Base-by-base conservation (phyloP, 2,113 vertebrate species). In the Gila orcuttii region DNA sequence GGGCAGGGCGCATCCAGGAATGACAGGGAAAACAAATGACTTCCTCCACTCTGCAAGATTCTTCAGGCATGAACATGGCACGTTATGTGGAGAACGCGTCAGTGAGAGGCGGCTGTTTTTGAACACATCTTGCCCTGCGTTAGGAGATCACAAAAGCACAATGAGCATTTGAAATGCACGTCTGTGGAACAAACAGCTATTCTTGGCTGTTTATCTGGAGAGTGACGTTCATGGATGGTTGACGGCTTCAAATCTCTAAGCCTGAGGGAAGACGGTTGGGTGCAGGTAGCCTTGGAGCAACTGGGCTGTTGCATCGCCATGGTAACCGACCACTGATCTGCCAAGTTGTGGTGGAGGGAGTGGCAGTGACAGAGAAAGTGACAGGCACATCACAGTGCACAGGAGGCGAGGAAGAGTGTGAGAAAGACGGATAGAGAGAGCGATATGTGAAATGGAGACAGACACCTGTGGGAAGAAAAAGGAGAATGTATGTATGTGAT, bases 291-390 rank as follows among this genome's bases (percentile, higher is more conserved):
- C 84, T 90, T 83, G 89, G 85, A 79, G 84, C 83, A 80, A 87
- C 50, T 83, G 81, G 66, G 83, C 78, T 91, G 88, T 88, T 90
- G 87, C 59, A 87, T 93, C 77, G 81, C 91, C 89, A 92, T 93
- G 92, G 93, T 39, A 94, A 94, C 94, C 87, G 21, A 73, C 90
- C 92, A 94, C 90, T 93, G 93, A 94, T 94, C 91, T 91, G 88
- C 88, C 21, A 88, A 90, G 91, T 92, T 93, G 90, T 90, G 89
- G 82, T 81, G 86, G 2, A 76, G 88, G 85, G 64, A 75, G 78
- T 68, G 83, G 74, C 42, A 59, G 55, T 60, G 71, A 82, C 21
- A 86, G 79, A 85, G 57, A 83, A 77, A 87, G 79, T 84, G 50
- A 86, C 75, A 82, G 83, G 60, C 62, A 31, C 86, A 75, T 87